A percentile compares a stretch with the other conserved stretches of the same genome.
Evolutionary conservation across 2,113 vertebrate species (phyloP).

Genomic region (Archocentrus centrarchus): DNA sequence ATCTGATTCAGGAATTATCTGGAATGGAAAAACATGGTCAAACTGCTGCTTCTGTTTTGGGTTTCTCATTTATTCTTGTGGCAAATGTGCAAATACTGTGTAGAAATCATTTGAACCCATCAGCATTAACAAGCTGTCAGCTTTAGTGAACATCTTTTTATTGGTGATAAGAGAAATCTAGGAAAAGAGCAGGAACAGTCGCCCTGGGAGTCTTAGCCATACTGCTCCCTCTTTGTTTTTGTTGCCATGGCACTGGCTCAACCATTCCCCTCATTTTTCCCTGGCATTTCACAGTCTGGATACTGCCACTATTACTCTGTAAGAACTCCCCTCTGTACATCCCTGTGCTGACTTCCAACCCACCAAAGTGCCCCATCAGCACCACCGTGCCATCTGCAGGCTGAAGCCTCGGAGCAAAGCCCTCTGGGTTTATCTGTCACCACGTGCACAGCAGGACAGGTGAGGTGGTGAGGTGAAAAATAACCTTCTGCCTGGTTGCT

Average conservation of each 20-base stretch:
- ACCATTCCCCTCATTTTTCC: constrained; percentile 40
- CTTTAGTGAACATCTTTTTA: constrained; percentile 56
- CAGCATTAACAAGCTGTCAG: constrained; percentile 52
- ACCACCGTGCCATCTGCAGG: constrained; percentile 65
- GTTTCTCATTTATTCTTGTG: constrained; percentile 25
- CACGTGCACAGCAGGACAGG: constrained; percentile 49
- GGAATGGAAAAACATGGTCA: constrained; percentile 17
- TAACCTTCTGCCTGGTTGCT: constrained; percentile 53
- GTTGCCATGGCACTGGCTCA: constrained; percentile 67
- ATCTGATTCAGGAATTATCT: constrained; percentile 48
- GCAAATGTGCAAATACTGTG: constrained; percentile 24
- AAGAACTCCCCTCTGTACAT: constrained; percentile 2
- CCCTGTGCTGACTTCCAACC: constrained; percentile 30
- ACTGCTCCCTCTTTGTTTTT: constrained; percentile 60
- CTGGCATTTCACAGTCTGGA: constrained; percentile 53
- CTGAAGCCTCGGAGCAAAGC: constrained; percentile 25
- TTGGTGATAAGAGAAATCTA: constrained; percentile 61
- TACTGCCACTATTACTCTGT: constrained; percentile 53
- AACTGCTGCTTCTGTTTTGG: constrained; percentile 5
- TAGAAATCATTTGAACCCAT: constrained; percentile 46
- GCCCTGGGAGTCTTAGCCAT: constrained; percentile 47
- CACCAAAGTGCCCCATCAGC: constrained; percentile 62
- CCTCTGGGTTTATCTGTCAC: constrained; percentile 63
- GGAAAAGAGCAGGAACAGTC: constrained; percentile 51
- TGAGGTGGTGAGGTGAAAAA: constrained; percentile 63